These are phyloP conservation scores for Diloba caeruleocephala DNA, from an alignment of 2,888 invertebrate genomes.

Conservation along the genomic window DNA sequence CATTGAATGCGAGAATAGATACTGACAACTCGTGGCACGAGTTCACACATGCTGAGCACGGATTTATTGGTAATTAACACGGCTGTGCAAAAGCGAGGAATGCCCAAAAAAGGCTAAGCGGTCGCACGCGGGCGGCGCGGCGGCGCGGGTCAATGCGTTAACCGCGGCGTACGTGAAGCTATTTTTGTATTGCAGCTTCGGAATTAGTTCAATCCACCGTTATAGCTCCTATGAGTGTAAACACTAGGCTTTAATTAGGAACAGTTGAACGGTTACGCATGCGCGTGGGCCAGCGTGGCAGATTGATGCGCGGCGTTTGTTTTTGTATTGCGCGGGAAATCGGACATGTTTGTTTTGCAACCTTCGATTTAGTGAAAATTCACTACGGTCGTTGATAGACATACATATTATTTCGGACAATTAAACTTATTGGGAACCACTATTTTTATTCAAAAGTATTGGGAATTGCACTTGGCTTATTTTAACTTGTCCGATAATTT, in stretches of 20 bases:
- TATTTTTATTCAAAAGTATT: constrained; percentile 55
- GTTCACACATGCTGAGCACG: constrained; percentile 3
- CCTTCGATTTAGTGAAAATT: constrained; percentile 82
- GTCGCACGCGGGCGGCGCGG: constrained; percentile 12
- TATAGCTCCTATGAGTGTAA: constrained; percentile 80
- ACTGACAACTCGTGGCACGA: constrained; percentile 35
- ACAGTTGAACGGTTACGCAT: constrained; percentile 73
- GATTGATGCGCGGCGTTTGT: constrained; percentile 72
- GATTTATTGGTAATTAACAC: constrained; percentile 8
- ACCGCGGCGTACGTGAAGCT: constrained; percentile 73
- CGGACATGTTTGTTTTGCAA: constrained; percentile 79
- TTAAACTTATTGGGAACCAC: constrained; percentile 55
- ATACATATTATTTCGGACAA: constrained; percentile 69
- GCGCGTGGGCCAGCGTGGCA: constrained; percentile 77
- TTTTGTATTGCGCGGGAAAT: constrained; percentile 50
- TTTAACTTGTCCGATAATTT: constrained; percentile 52
- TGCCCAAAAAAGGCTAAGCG: constrained; percentile 68
- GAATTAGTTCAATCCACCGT: constrained; percentile 77
- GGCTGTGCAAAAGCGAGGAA: constrained; percentile 29
- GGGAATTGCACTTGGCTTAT: constrained; percentile 29
- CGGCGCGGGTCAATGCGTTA: constrained; percentile 55
- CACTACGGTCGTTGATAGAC: constrained; percentile 77
- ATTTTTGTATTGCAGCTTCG: constrained; percentile 76
- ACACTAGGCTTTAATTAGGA: constrained; percentile 82
- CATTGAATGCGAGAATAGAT: constrained; percentile 18